Evolutionary conservation across 2,113 vertebrate species (phyloP).

Genomic region (Calonectris borealis): DNA sequence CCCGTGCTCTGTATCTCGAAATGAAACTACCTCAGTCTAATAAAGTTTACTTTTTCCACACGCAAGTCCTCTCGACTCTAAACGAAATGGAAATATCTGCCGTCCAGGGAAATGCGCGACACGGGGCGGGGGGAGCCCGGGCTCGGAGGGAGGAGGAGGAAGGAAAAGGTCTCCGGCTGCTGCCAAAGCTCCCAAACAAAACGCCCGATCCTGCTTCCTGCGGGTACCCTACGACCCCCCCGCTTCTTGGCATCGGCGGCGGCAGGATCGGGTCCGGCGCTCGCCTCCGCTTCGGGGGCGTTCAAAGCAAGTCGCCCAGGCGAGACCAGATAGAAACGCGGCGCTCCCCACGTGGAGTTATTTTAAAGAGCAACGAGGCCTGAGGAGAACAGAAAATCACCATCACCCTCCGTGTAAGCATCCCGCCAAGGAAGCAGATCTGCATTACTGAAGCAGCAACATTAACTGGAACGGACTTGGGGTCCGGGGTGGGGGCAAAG

Average conservation of each 20-base stretch:
- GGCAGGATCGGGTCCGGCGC: background rate
- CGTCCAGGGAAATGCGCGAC: background rate
- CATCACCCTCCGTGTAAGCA: background rate
- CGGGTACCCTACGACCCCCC: background rate
- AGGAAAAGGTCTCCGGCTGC: background rate
- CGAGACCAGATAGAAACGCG: too few relatives aligned
- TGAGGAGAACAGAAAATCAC: background rate
- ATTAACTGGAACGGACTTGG: background rate
- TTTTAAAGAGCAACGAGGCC: background rate
- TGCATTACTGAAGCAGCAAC: background rate
- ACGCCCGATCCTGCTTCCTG: background rate
- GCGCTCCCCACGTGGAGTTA: background rate
- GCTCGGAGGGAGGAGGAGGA: background rate
- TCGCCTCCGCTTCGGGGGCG: background rate
- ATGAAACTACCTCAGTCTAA: conserved; percentile 74
- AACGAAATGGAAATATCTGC: background rate
- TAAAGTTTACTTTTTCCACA: conserved; percentile 66
- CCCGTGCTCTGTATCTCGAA: conserved; percentile 37
- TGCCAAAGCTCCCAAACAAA: background rate
- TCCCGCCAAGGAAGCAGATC: background rate
- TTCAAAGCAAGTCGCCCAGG: background rate
- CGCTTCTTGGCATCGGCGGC: background rate
- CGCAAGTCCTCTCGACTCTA: background rate
- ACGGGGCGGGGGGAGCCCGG: background rate
- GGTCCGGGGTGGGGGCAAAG: background rate